Conservation (phyloP, 2,888 invertebrate species). For the Mantis religiosa region DNA sequence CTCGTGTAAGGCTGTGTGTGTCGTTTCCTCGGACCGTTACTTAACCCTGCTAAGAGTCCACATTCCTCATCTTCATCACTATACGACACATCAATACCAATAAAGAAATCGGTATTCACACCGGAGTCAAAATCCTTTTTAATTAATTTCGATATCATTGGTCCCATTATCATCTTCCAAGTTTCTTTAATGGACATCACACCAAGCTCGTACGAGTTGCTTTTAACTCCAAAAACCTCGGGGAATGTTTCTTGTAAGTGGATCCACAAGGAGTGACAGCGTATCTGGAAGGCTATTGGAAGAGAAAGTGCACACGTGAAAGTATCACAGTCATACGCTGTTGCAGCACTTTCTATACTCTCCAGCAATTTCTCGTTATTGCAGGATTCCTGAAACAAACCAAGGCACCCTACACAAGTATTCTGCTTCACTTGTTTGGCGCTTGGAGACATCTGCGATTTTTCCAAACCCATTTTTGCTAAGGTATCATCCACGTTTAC, state of each 20-base stretch:
- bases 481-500: conserved; percentile 49
- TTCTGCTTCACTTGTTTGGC: conserved; percentile 49
- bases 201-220: neutral
- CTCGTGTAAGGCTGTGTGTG: conserved; percentile 58
- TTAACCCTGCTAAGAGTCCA: conserved; percentile 45
- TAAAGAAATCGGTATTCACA: conserved; percentile 54
- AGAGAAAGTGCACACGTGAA: conserved; percentile 68
- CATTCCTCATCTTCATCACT: conserved; percentile 56
- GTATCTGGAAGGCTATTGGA: conserved; percentile 62
- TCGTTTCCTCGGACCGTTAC: neutral
- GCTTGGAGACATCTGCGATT: conserved; percentile 34
- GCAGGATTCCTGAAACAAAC: conserved; percentile 59
- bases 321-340: conserved; percentile 58
- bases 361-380: neutral
- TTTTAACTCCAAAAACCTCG: conserved; percentile 33
- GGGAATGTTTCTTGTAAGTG: conserved; percentile 55
- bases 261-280: conserved; percentile 63
- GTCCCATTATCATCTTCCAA: conserved; percentile 68
- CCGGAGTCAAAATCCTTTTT: conserved; percentile 55
- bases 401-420: conserved; percentile 67
- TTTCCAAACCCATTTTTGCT: conserved; percentile 47
- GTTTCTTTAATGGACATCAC: conserved; percentile 64
- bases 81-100: conserved; percentile 57
- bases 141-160: conserved; percentile 53
- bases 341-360: neutral